phyloP scores from a whole-genome alignment of 23 tunicate species.

The Trididemnum clinides region DNA sequence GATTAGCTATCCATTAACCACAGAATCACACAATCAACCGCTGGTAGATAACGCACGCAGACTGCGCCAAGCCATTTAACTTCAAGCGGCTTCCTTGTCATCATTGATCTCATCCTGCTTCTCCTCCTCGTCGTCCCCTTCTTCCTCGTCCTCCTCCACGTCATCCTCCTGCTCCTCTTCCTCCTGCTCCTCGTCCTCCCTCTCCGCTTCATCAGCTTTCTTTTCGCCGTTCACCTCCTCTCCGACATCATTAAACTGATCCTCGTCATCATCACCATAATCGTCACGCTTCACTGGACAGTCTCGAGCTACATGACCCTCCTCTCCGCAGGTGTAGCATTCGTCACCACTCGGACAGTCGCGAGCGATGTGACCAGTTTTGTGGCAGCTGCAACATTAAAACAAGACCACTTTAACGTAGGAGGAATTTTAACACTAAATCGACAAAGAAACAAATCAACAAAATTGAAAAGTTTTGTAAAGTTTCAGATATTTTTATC shows the following conservation, averaged over 20 bases:
- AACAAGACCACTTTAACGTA: too few species aligned
- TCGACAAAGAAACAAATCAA: too few species aligned
- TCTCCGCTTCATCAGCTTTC: neutral
- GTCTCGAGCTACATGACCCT: conserved; percentile 63
- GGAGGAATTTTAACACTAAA: too few species aligned
- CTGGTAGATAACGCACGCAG: neutral
- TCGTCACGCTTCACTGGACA: conserved; percentile 29
- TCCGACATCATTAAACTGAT: conserved; percentile 10
- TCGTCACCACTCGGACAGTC: conserved; percentile 74
- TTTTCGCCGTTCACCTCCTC: neutral
- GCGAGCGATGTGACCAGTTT: conserved; percentile 86
- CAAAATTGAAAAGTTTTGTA: too few species aligned
- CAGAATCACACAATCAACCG: neutral
- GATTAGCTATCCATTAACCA: conserved; percentile 7
- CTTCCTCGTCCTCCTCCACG: neutral
- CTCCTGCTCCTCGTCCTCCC: neutral
- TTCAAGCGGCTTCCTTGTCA: too few species aligned
- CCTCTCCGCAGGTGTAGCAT: conserved; percentile 43
- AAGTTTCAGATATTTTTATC: too few species aligned
- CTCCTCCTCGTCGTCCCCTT: too few species aligned
- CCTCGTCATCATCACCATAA: conserved; percentile 36
- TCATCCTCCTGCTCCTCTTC: neutral
- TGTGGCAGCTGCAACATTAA: conserved; percentile 51
- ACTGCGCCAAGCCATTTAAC: too few species aligned
- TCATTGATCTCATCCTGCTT: too few species aligned